These are phyloP conservation scores for Sinopyrophorus schimmeli DNA, from an alignment of 2,888 invertebrate species.

Conservation along the genomic window DNA sequence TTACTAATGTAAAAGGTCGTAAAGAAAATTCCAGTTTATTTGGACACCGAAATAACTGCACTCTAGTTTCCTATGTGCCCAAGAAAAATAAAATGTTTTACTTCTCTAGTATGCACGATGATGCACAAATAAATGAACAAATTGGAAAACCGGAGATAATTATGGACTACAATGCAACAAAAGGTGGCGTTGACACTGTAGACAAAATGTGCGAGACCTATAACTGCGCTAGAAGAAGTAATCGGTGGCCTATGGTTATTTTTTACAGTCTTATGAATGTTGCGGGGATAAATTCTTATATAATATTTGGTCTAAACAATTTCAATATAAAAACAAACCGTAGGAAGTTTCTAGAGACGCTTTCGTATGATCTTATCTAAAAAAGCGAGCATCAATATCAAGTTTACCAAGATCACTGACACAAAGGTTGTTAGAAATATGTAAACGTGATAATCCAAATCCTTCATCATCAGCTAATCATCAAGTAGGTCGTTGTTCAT, in stretches of 20 bases:
- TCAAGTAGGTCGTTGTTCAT: too few relatives aligned
- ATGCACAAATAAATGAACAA: constrained; percentile 9
- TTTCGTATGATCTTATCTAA: too few relatives aligned
- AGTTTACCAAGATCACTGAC: too few relatives aligned
- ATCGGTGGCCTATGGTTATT: constrained; percentile 23
- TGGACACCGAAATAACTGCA: not conserved
- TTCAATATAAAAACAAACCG: not conserved
- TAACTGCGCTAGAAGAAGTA: constrained; percentile 8
- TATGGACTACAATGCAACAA: constrained; percentile 1
- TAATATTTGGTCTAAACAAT: constrained; percentile 10
- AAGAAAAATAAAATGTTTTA: constrained; percentile 20
- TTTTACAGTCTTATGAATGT: constrained; percentile 18
- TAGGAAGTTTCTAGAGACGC: constrained; percentile 17
- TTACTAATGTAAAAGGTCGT: constrained; percentile 12
- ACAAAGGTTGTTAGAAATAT: too few relatives aligned
- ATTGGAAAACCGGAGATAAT: constrained; percentile 10
- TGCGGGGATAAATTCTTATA: constrained; percentile 14
- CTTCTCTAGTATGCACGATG: constrained; percentile 22
- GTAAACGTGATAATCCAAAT: too few relatives aligned
- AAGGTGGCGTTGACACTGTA: constrained; percentile 3
- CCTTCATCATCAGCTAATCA: too few relatives aligned
- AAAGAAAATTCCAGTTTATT: constrained; percentile 20
- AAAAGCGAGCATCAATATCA: too few relatives aligned
- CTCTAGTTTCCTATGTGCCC: constrained; percentile 17
- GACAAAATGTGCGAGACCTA: not conserved